A percentile compares a stretch with the other conserved stretches of the same genome.
These are phyloP conservation scores for Sphenopsis melanotis DNA, from an alignment of 2,797 vertebrate species.

Conservation along the genomic window DNA sequence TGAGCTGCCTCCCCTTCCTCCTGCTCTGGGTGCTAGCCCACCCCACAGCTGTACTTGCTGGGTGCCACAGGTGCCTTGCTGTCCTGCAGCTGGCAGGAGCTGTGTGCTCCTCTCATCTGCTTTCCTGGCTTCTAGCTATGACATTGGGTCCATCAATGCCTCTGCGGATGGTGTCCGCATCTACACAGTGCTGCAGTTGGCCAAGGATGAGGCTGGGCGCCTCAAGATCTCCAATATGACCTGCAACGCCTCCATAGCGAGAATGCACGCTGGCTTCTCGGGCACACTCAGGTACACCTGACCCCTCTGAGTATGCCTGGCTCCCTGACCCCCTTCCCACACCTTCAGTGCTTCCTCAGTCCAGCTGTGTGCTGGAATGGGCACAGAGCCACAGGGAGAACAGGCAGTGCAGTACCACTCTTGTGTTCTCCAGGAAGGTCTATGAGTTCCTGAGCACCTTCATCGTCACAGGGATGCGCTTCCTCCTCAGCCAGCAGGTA, in stretches of 20 bases:
- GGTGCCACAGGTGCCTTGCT: background rate
- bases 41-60: accelerated
- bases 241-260: constrained; percentile 84
- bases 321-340: background rate
- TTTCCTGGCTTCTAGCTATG: constrained; percentile 74
- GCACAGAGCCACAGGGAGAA: background rate
- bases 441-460: constrained; percentile 85
- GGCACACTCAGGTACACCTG: constrained; percentile 84
- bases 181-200: constrained; percentile 80
- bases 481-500: constrained; percentile 88
- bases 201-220: constrained; percentile 80
- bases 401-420: background rate
- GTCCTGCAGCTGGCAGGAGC: background rate
- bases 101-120: background rate
- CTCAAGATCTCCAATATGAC: constrained; percentile 88
- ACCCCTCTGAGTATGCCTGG: background rate
- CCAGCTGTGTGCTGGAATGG: background rate
- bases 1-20: constrained; percentile 65
- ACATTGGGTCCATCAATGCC: constrained; percentile 87
- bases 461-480: constrained; percentile 87
- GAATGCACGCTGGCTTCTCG: constrained; percentile 83
- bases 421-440: constrained; percentile 79
- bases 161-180: constrained; percentile 90
- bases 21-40: background rate
- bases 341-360: background rate